Evolutionary conservation across 2,113 vertebrate genomes (phyloP).

Genomic region (Pachycephala philippinensis): DNA sequence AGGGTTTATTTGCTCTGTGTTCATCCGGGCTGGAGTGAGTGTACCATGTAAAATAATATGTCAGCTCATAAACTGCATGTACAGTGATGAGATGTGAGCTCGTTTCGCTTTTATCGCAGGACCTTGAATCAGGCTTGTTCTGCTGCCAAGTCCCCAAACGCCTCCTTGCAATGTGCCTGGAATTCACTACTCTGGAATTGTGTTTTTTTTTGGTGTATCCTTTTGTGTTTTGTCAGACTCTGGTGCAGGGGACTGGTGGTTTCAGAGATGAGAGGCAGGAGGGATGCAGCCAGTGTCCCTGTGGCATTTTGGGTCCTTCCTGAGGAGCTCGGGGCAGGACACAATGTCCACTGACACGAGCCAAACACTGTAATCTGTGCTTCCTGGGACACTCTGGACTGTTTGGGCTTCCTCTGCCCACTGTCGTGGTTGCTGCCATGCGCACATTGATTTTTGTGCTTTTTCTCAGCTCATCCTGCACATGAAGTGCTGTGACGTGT

Average conservation of each 20-base stretch:
- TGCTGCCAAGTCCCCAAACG: background rate
- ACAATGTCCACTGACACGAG: accelerated
- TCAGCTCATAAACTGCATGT: slow-evolving; percentile 47
- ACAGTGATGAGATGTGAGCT: background rate
- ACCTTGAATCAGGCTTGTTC: slow-evolving; percentile 24
- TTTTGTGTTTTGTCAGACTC: background rate
- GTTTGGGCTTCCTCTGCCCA: background rate
- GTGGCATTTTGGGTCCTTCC: background rate
- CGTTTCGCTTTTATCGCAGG: slow-evolving; percentile 7
- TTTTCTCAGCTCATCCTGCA: background rate
- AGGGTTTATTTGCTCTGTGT: slow-evolving; percentile 58
- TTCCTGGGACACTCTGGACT: background rate
- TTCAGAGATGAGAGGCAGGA: background rate
- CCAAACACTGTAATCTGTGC: background rate
- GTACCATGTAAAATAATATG: slow-evolving; percentile 46
- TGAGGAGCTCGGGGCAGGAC: background rate
- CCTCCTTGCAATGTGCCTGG: slow-evolving; percentile 21
- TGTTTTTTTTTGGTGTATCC: background rate
- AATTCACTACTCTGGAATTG: background rate
- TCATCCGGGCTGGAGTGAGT: slow-evolving; percentile 51
- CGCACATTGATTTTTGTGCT: background rate
- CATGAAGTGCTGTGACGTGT: accelerated
- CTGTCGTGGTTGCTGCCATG: background rate
- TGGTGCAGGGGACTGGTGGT: background rate
- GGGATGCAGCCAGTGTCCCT: background rate